Evolutionary conservation across 2,888 invertebrate species (phyloP), one percentile per base, ranked within the genome.

Genomic region (Polydesmus complanatus): DNA sequence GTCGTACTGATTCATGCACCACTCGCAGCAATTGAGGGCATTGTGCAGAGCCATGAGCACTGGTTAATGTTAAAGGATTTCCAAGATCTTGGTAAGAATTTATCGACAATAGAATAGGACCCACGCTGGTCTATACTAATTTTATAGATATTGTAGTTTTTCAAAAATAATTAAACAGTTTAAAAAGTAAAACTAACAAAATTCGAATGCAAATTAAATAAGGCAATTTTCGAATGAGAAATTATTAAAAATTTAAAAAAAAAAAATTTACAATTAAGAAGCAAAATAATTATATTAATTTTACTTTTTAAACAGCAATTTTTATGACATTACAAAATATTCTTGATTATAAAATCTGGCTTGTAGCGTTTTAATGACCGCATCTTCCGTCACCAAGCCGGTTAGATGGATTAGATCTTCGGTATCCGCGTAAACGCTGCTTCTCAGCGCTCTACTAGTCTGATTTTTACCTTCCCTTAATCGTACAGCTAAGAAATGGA

Each of bases 331-430:
- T 75, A 94, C 94, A 75, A 89, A 91, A 72, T 87, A 88, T 70
- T 88, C 86, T 68, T 85, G 83, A 66, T 86, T 84, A 71, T 84
- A 83, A 78, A 93, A 94, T 70, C 93, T 80, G 14, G 90, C 85
- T 73, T 94, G 91, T 66, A 95, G 81, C 70, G 91, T 89, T 73
- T 88, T 84, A 76, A 93, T 86, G 56, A 94, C 86, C 62, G 92
- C 91, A 74, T 94, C 92, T 76, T 95, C 94, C 37, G 92, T 94
- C 69, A 94, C 82, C 58, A 93, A 93, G 37, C 91, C 92, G 54
- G 88, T 84, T 70, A 94, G 79, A 77, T 93, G 92, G 73, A 93
- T 93, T 69, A 94, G 82, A 78, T 94, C 93, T 70, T 90, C 86
- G 72, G 89, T 81, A 74, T 86, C 80, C 65, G 78, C 77, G 60